A percentile compares a stretch with the other conserved stretches of the same genome.
Evolutionary conservation across 2,113 vertebrate genomes (phyloP).

Genomic region (Todiramphus chloris): DNA sequence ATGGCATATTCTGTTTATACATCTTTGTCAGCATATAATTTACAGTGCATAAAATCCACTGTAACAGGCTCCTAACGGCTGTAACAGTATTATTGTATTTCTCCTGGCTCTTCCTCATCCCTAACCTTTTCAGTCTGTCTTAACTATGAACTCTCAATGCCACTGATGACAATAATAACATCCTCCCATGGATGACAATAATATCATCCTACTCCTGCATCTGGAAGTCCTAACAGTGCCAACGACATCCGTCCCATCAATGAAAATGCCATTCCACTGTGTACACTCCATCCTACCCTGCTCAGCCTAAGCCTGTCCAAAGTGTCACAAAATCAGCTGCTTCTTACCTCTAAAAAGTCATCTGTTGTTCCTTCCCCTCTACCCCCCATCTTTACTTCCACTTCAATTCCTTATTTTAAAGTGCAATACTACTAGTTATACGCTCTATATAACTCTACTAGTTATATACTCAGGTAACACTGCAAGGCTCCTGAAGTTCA

Average conservation of each 20-base stretch:
- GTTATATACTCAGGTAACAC: neutral
- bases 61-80: neutral
- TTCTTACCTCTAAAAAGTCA: neutral
- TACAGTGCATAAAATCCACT: neutral
- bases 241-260: neutral
- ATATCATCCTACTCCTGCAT: neutral
- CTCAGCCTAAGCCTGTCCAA: neutral
- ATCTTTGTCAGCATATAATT: neutral
- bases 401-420: neutral
- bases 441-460: neutral
- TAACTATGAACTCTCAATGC: neutral
- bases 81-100: neutral
- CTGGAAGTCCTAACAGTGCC: neutral
- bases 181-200: neutral
- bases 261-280: neutral
- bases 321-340: neutral
- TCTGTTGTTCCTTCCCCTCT: neutral
- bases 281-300: neutral
- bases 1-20: neutral
- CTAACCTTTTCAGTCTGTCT: neutral
- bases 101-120: neutral
- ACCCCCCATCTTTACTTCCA: neutral
- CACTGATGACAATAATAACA: neutral
- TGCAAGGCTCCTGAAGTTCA: too few species aligned
- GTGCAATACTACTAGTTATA: neutral